Percentiles rank a stretch among this genome's conserved stretches.
Conservation (phyloP, 1,140 invertebrate genomes). For the Drosophila bipectinata region DNA sequence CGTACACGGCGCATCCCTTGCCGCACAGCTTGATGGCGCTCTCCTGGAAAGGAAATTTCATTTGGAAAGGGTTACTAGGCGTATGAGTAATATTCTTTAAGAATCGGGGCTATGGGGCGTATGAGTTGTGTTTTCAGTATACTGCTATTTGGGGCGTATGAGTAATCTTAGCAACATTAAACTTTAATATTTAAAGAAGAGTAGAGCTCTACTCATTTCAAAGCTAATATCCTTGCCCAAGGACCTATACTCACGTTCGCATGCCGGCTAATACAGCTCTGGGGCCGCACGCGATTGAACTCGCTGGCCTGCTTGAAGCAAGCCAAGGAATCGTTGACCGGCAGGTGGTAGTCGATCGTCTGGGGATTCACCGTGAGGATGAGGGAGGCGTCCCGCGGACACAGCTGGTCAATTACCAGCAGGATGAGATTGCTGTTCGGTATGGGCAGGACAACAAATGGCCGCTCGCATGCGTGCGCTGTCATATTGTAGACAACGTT, state of each 20-base stretch:
- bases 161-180: background rate
- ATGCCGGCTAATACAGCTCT: constrained; percentile 89
- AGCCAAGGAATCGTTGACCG: constrained; percentile 86
- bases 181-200: too few relatives aligned
- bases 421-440: constrained; percentile 93
- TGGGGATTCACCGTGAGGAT: constrained; percentile 86
- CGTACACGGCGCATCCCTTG: constrained; percentile 58
- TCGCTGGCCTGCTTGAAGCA: constrained; percentile 87
- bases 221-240: background rate
- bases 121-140: too few relatives aligned
- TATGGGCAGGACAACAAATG: constrained; percentile 93
- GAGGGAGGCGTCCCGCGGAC: constrained; percentile 84
- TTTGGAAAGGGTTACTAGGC: background rate
- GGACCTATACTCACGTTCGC: constrained; percentile 86
- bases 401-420: constrained; percentile 90
- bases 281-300: constrained; percentile 87
- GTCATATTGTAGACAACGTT: constrained; percentile 80
- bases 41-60: constrained; percentile 38
- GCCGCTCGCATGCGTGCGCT: constrained; percentile 85
- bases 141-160: background rate
- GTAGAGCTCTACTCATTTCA: too few relatives aligned
- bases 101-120: too few relatives aligned
- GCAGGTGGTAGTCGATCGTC: constrained; percentile 85
- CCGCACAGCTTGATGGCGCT: constrained; percentile 71
- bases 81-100: background rate